phyloP scores from a whole-genome alignment of 2,888 invertebrate genomes.

The Eristalinus sepulchralis region DNA sequence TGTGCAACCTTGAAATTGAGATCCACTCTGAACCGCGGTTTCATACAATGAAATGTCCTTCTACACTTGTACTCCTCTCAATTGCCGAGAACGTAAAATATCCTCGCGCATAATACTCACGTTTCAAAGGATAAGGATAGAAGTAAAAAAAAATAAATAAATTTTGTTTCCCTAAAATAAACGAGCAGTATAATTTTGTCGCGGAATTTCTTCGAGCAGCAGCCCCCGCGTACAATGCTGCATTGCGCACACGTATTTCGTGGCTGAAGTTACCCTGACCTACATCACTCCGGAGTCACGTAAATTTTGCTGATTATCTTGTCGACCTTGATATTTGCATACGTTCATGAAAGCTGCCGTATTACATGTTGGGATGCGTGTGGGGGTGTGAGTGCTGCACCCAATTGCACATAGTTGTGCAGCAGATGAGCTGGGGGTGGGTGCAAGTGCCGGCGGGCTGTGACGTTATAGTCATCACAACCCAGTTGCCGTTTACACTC shows the following conservation, averaged over 20 bases:
- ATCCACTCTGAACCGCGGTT: no score
- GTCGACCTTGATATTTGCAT: conserved; percentile 66
- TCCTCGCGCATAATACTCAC: no score
- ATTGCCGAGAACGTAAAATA: no score
- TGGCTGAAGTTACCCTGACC: conserved; percentile 55
- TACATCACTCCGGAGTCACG: conserved; percentile 60
- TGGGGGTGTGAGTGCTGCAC: not conserved
- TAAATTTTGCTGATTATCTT: conserved; percentile 67
- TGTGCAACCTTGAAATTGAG: no score
- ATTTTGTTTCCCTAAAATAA: no score
- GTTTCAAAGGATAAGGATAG: no score
- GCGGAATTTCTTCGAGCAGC: no score
- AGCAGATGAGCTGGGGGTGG: not conserved
- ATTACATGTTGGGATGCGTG: not conserved
- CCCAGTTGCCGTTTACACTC: conserved; percentile 33
- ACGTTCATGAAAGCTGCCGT: conserved; percentile 43
- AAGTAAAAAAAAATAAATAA: no score
- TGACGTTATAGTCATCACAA: not conserved
- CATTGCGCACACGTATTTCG: not conserved
- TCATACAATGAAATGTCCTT: no score
- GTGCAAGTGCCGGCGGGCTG: conserved; percentile 21
- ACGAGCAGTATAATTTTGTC: no score
- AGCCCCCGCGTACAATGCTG: not conserved
- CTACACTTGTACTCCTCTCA: no score
- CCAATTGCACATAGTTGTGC: not conserved